Percentiles rank a stretch among this genome's conserved stretches.
Evolutionary conservation across 2,888 invertebrate species (phyloP).

Genomic region (Platypus cylindrus): DNA sequence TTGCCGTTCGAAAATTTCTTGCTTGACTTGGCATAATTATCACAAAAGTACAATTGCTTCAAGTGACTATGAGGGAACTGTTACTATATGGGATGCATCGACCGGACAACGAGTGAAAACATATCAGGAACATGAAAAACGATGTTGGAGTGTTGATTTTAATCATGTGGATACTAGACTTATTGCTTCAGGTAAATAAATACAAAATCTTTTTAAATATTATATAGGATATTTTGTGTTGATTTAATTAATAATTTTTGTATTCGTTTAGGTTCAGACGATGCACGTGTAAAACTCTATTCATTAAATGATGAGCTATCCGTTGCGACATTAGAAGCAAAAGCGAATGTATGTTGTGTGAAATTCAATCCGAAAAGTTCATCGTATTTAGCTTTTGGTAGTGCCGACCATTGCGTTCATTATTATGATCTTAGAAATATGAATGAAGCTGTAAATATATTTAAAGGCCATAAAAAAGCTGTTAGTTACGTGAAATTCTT

Average conservation of each 20-base stretch:
- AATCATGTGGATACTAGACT: constrained; percentile 80
- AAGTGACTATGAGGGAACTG: constrained; percentile 89
- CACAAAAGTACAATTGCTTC: constrained; percentile 79
- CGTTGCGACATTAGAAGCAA: constrained; percentile 78
- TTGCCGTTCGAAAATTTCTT: constrained; percentile 86
- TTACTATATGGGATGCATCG: constrained; percentile 83
- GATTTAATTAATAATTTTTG: neutral
- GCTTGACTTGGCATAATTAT: constrained; percentile 88
- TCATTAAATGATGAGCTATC: constrained; percentile 77
- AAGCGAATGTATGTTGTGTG: constrained; percentile 92
- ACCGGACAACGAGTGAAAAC: constrained; percentile 62
- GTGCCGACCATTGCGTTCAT: constrained; percentile 94
- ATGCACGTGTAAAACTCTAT: constrained; percentile 87
- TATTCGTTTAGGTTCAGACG: constrained; percentile 54
- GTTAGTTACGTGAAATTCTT: constrained; percentile 91
- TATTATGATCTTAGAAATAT: constrained; percentile 86
- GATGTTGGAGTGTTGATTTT: constrained; percentile 94
- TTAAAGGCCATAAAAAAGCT: constrained; percentile 80
- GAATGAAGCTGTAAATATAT: constrained; percentile 65
- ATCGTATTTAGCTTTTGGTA: constrained; percentile 84
- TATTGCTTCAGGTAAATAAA: constrained; percentile 56
- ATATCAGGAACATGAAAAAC: constrained; percentile 83
- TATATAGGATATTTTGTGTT: neutral
- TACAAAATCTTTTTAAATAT: neutral
- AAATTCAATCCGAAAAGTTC: constrained; percentile 77